phyloP scores from a whole-genome alignment of 2,113 vertebrate species.

The Cheilinus undulatus region DNA sequence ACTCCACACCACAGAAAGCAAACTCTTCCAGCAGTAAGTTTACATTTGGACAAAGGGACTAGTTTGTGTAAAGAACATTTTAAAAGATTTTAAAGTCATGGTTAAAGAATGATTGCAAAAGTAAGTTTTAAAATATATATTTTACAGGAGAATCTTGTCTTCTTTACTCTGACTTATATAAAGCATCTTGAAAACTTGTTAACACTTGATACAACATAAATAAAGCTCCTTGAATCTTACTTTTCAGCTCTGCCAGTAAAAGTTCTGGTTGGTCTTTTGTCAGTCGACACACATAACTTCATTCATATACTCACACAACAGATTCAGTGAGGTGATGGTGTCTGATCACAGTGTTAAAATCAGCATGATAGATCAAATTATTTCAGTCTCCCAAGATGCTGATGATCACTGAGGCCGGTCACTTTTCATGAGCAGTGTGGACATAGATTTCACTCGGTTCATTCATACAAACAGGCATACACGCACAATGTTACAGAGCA shows the following conservation, averaged over 20 bases:
- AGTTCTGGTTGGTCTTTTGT: conserved; percentile 60
- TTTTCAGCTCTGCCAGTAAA: conserved; percentile 78
- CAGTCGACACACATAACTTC: conserved; percentile 28
- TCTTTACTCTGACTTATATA: not conserved
- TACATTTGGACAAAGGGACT: conserved; percentile 3
- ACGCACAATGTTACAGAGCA: conserved; percentile 62
- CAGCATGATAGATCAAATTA: conserved; percentile 42
- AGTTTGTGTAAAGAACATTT: not conserved
- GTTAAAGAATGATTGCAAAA: too few species aligned
- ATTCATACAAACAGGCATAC: conserved; percentile 38
- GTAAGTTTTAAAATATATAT: too few species aligned
- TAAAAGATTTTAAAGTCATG: not conserved
- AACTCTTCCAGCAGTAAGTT: conserved; percentile 41
- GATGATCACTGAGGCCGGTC: conserved; percentile 30
- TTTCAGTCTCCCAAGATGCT: not conserved
- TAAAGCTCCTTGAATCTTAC: conserved; percentile 51
- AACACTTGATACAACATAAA: conserved; percentile 2
- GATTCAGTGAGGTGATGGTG: conserved; percentile 48
- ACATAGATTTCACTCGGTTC: conserved; percentile 23
- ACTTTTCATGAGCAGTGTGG: conserved; percentile 10
- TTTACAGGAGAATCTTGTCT: not conserved
- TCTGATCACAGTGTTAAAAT: conserved; percentile 59
- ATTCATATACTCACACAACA: conserved; percentile 30
- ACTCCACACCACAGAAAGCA: conserved; percentile 52
- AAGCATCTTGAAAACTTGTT: too few species aligned